phyloP scores from a whole-genome alignment of 1,140 invertebrate genomes.

The Apocrypta bakeri region DNA sequence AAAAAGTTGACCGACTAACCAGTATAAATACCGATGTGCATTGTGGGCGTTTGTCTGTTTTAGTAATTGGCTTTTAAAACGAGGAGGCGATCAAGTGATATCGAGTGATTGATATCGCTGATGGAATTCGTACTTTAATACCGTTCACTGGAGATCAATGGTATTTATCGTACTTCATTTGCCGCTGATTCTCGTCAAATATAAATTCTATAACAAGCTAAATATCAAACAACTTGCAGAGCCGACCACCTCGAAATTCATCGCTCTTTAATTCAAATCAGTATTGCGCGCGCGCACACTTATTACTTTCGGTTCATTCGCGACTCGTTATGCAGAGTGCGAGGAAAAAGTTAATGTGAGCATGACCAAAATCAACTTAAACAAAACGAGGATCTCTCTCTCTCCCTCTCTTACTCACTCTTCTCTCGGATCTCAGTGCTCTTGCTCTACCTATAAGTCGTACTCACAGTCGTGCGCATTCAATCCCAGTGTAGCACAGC shows the following conservation, averaged over 20 bases:
- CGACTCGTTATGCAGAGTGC: not conserved
- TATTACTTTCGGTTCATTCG: not conserved
- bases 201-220: too few relatives aligned
- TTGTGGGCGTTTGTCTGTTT: conserved; percentile 27
- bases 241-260: not conserved
- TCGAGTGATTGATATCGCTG: not conserved
- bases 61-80: conserved; percentile 16
- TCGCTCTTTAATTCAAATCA: conserved; percentile 24
- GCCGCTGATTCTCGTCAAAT: too few relatives aligned
- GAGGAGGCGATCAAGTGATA: not conserved
- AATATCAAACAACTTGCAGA: not conserved
- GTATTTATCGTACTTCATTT: too few relatives aligned
- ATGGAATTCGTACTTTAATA: not conserved
- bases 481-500: not conserved
- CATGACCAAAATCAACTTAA: too few relatives aligned
- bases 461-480: not conserved
- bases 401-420: too few relatives aligned
- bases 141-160: too few relatives aligned
- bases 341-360: too few relatives aligned
- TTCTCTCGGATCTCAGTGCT: too few relatives aligned
- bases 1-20: not conserved
- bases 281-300: not conserved
- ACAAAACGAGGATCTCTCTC: too few relatives aligned
- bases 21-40: not conserved
- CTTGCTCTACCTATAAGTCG: not conserved